Evolutionary conservation across 1,140 invertebrate genomes (phyloP).

Genomic region (Medauroidea extradentata): DNA sequence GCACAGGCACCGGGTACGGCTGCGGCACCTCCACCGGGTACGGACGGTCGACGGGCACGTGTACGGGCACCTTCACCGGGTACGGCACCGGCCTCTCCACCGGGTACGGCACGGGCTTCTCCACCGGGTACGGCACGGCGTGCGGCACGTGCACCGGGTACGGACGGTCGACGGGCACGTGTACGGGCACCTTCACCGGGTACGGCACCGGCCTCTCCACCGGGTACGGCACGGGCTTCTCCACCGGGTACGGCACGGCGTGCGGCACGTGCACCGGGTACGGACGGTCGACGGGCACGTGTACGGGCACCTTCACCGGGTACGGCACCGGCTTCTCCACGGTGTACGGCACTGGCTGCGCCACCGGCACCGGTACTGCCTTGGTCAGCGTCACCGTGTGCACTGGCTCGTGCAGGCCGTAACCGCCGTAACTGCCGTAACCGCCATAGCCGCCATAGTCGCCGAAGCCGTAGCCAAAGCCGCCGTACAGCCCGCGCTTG

Average conservation of each 20-base stretch:
- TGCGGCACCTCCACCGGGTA: conserved; percentile 51
- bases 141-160: conserved; percentile 41
- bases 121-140: conserved; percentile 32
- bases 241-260: conserved; percentile 51
- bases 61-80: conserved; percentile 35
- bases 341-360: conserved; percentile 30
- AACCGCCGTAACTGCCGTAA: too few relatives aligned
- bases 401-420: too few relatives aligned
- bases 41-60: too few relatives aligned
- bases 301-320: conserved; percentile 5
- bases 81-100: conserved; percentile 31
- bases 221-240: conserved; percentile 49
- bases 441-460: too few relatives aligned
- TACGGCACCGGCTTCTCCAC: conserved; percentile 18
- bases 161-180: conserved; percentile 23
- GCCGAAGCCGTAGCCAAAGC: too few relatives aligned
- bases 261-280: conserved; percentile 35
- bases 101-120: background rate
- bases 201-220: conserved; percentile 46
- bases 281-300: conserved; percentile 25
- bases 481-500: too few relatives aligned
- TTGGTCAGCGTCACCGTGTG: too few relatives aligned
- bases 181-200: conserved; percentile 14
- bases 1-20: conserved; percentile 60
- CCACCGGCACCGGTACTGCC: conserved; percentile 44